phyloP scores from a whole-genome alignment of 1,140 invertebrate species.

The Solen grandis region DNA sequence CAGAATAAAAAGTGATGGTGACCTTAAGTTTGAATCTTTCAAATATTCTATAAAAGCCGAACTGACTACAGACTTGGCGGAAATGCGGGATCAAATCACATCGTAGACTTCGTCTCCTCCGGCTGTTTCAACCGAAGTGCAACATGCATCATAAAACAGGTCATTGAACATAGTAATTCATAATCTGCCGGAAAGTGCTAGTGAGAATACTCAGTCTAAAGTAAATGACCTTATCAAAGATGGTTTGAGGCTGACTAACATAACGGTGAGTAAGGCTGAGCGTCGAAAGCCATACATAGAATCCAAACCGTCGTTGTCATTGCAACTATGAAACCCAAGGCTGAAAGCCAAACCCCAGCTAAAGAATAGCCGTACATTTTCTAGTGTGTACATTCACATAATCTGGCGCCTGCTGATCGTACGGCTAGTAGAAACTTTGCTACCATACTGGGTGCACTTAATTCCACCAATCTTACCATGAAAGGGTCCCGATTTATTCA shows the following conservation, averaged over 20 bases:
- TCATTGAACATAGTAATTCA: slow-evolving; percentile 30
- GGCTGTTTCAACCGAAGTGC: neutral
- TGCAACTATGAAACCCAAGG: neutral
- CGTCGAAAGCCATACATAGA: neutral
- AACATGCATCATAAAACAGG: neutral
- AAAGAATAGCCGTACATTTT: neutral
- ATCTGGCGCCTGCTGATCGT: neutral
- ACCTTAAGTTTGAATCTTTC: neutral
- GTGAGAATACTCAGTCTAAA: slow-evolving; percentile 12
- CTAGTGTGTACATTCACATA: slow-evolving; percentile 2
- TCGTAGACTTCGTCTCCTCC: neutral
- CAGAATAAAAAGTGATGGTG: neutral
- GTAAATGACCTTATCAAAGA: slow-evolving; percentile 19
- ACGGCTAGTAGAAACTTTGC: slow-evolving; percentile 4
- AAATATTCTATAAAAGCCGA: slow-evolving; percentile 2
- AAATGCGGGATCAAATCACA: neutral
- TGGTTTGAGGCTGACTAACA: neutral
- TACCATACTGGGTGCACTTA: too few species aligned
- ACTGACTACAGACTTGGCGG: slow-evolving; percentile 1
- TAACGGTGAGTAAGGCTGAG: neutral
- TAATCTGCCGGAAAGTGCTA: neutral
- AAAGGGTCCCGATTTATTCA: too few species aligned
- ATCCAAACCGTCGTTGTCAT: slow-evolving; percentile 5
- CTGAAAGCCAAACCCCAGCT: neutral
- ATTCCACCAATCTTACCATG: too few species aligned